phyloP scores from a whole-genome alignment of 2,797 vertebrate genomes.

The Scyliorhinus canicula region DNA sequence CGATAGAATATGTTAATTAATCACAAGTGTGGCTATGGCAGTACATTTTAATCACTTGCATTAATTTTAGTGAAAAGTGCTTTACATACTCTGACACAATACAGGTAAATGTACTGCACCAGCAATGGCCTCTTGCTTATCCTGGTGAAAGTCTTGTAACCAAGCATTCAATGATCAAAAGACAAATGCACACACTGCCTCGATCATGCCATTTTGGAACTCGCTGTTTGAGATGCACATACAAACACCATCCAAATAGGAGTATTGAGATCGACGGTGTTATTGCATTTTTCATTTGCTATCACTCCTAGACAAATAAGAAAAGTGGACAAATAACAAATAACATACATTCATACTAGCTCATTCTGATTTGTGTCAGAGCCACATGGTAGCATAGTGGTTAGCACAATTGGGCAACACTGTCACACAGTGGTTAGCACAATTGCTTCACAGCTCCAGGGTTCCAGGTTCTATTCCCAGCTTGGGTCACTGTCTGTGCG shows the following conservation, averaged over 20 bases:
- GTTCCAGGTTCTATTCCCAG: too few species aligned
- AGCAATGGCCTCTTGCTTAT: too few species aligned
- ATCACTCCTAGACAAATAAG: background rate
- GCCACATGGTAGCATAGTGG: too few species aligned
- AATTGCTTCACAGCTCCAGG: too few species aligned
- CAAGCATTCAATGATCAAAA: background rate
- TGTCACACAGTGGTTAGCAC: too few species aligned
- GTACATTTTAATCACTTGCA: background rate
- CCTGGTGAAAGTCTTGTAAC: too few species aligned
- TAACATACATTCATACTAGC: background rate
- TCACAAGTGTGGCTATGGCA: too few species aligned
- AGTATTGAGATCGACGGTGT: background rate
- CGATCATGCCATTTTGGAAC: background rate
- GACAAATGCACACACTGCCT: background rate
- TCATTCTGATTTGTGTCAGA: background rate
- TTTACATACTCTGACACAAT: background rate
- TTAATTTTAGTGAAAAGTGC: background rate
- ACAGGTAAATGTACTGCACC: background rate
- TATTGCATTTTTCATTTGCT: background rate
- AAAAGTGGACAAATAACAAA: too few species aligned
- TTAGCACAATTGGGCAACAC: too few species aligned
- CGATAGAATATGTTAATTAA: background rate
- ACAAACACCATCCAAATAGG: background rate
- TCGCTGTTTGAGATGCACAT: background rate
- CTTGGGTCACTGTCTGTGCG: too few species aligned